Evolutionary conservation across 2,888 invertebrate genomes (phyloP), one percentile per base, ranked within the genome.

Genomic region (Resseliella maxima): DNA sequence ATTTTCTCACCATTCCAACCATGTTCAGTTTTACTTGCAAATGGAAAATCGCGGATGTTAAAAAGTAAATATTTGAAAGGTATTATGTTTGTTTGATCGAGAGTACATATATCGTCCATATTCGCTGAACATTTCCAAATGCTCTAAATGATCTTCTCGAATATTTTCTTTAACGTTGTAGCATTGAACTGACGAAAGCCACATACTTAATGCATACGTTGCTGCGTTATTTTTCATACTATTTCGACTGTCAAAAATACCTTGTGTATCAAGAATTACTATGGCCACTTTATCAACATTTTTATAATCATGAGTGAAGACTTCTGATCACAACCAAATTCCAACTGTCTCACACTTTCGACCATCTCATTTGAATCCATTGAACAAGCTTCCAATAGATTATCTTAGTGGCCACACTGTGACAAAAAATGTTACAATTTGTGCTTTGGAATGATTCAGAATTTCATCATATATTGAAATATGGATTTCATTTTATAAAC

Each of bases 31-130:
- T 86, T 59, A 35, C 59, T 15, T 41, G 81, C 3, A 45, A 59
- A 81, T 35, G 24, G 18, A 81, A 81, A 86, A 31, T 86, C 86
- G n/a, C 86, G 86, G 21, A 86, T 31, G 3, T 81, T 38, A 27
- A 86, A 86, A 27, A 38, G 81, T 36, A 86, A 59, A 3, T 27
- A 24, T 81, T 86, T 81, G 24, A 86, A 86, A 12, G 86, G 81
- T 21, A 10, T 86, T 21, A 41, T 27, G 12, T 31, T 27, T 0
- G 45, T 21, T 21, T 86, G 38, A 0, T 64, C 31, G 6, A n/a
- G 27, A 0, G 86, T 81, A 10, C n/a, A n/a, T n/a, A n/a, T 45
- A 27, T 38, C 86, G 86, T 12, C 64, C 86, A n/a, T 81, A 86
- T 45, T 64, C 86, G 5, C 81, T 72, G n/a, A 86, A 86, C 12